Percentiles rank a stretch among this genome's conserved stretches.
Conservation (phyloP, 2,797 vertebrate species). For the Phoxinus dragarum region DNA sequence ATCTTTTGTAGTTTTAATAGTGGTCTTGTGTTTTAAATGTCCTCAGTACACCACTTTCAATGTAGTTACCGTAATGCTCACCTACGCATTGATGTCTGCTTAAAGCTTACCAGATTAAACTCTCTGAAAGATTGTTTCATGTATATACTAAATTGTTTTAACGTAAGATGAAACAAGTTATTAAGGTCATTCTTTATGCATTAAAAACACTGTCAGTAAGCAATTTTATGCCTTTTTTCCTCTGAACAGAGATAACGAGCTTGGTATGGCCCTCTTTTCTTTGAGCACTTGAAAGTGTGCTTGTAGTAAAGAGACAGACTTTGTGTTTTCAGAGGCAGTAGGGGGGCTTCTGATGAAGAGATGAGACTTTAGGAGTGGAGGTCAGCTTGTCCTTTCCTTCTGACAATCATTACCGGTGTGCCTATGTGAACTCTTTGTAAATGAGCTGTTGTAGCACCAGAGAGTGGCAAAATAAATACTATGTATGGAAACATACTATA, state of each 20-base stretch:
- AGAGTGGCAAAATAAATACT: neutral
- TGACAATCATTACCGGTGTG: neutral
- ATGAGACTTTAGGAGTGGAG: slow-evolving; percentile 21
- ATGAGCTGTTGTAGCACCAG: neutral
- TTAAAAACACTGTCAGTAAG: slow-evolving; percentile 9
- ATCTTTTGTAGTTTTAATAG: slow-evolving; percentile 58
- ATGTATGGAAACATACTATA: slow-evolving; percentile 4
- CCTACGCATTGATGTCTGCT: slow-evolving; percentile 49
- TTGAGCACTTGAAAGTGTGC: slow-evolving; percentile 21
- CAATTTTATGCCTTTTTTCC: slow-evolving; percentile 31
- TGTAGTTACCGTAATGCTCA: slow-evolving; percentile 58
- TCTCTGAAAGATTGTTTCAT: slow-evolving; percentile 53
- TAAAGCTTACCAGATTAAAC: slow-evolving; percentile 50
- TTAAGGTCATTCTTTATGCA: slow-evolving; percentile 52
- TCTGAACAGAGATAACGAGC: slow-evolving; percentile 19
- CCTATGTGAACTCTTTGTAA: neutral
- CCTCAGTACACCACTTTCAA: slow-evolving; percentile 61
- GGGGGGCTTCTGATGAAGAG: slow-evolving; percentile 22
- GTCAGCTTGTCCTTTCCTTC: slow-evolving; percentile 28
- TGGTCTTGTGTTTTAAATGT: slow-evolving; percentile 65
- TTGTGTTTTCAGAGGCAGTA: slow-evolving; percentile 12
- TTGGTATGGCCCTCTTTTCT: slow-evolving; percentile 14
- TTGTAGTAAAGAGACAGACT: slow-evolving; percentile 8
- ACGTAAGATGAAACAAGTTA: slow-evolving; percentile 54
- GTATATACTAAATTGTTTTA: slow-evolving; percentile 38